A percentile compares a stretch with the other conserved stretches of the same genome.
Evolutionary conservation across 2,888 invertebrate species (phyloP).

Genomic region (Sinopyrophorus schimmeli): DNA sequence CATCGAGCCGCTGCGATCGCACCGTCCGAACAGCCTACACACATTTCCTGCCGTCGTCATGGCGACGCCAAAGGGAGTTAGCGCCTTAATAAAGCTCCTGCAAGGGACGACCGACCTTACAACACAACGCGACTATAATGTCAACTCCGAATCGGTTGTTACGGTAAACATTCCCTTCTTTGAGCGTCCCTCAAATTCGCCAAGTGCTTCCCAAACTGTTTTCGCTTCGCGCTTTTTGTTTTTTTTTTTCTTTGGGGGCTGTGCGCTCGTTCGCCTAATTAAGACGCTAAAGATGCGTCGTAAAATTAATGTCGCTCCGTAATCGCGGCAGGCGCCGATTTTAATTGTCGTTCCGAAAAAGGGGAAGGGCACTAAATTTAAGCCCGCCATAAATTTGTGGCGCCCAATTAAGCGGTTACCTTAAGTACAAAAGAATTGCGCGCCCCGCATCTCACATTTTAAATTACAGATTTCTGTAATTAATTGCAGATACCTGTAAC

Average conservation of each 20-base stretch:
- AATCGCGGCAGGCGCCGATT: slow-evolving; percentile 11
- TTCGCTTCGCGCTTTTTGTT: not conserved
- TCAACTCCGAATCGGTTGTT: slow-evolving; percentile 44
- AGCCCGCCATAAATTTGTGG: too few relatives aligned
- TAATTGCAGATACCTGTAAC: too few relatives aligned
- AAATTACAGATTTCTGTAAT: too few relatives aligned
- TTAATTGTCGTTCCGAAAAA: slow-evolving; percentile 16
- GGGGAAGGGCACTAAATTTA: too few relatives aligned
- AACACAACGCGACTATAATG: slow-evolving; percentile 40
- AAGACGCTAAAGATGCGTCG: too few relatives aligned
- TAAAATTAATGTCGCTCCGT: slow-evolving; percentile 13
- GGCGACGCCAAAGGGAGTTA: slow-evolving; percentile 40
- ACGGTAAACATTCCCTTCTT: slow-evolving; percentile 45
- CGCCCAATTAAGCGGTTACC: too few relatives aligned
- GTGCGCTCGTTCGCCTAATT: too few relatives aligned
- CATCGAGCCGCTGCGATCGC: slow-evolving; percentile 31
- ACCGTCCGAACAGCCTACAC: slow-evolving; percentile 36
- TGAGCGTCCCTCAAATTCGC: not conserved
- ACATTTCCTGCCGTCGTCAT: slow-evolving; percentile 42
- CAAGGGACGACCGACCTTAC: slow-evolving; percentile 36
- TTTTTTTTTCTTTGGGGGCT: slow-evolving; percentile 1
- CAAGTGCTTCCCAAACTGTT: too few relatives aligned
- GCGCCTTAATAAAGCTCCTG: slow-evolving; percentile 47
- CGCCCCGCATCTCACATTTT: too few relatives aligned
- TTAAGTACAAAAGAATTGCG: too few relatives aligned